These are phyloP conservation scores for Dolichopus griseipennis DNA, from an alignment of 2,888 invertebrate genomes.

Conservation along the genomic window DNA sequence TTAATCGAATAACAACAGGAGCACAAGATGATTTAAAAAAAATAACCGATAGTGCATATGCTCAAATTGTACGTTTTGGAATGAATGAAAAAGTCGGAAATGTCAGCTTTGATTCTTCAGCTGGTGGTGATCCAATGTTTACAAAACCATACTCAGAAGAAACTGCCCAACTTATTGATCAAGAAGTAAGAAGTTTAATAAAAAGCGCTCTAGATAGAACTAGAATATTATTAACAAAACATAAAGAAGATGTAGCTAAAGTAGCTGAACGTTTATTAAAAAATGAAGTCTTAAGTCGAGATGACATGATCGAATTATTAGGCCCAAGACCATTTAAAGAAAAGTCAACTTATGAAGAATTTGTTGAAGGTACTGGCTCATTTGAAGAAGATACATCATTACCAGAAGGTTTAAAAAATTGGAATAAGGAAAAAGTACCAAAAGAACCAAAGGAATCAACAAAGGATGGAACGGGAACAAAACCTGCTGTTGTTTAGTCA, in stretches of 20 bases:
- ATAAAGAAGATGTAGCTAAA: constrained; percentile 81
- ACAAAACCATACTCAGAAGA: constrained; percentile 97
- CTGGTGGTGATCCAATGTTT: constrained; percentile 82
- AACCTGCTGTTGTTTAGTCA: constrained; percentile 16
- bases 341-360: constrained; percentile 98
- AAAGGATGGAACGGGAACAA: constrained; percentile 23
- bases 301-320: constrained; percentile 95
- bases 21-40: constrained; percentile 98
- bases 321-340: constrained; percentile 94
- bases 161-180: constrained; percentile 92
- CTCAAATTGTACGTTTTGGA: constrained; percentile 94
- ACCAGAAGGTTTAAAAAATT: constrained; percentile 90
- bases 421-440: constrained; percentile 68
- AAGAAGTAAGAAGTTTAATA: constrained; percentile 77
- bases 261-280: constrained; percentile 81
- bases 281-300: constrained; percentile 88
- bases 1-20: constrained; percentile 91
- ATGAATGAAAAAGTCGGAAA: constrained; percentile 98
- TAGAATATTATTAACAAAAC: constrained; percentile 61
- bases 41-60: constrained; percentile 95
- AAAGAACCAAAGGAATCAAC: constrained; percentile 20
- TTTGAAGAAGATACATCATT: constrained; percentile 92
- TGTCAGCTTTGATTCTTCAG: constrained; percentile 90
- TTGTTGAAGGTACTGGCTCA: constrained; percentile 96
- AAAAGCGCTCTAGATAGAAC: constrained; percentile 73